phyloP scores from a whole-genome alignment of 2,113 vertebrate genomes.

The Orthochromis malagaraziensis region DNA sequence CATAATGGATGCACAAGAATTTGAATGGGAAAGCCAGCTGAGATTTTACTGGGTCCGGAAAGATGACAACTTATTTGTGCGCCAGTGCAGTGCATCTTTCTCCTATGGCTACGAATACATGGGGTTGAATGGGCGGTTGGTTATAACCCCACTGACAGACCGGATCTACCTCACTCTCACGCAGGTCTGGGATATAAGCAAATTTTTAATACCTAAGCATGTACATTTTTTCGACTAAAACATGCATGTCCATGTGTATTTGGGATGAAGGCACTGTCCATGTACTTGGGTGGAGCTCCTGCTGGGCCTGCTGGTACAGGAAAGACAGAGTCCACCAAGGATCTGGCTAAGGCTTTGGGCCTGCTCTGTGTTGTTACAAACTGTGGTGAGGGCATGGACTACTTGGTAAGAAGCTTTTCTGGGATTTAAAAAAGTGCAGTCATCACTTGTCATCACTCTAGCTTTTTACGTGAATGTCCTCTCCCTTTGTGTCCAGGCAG shows the following conservation, averaged over 20 bases:
- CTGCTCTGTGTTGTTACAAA: conserved; percentile 95
- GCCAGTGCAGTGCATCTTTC: conserved; percentile 88
- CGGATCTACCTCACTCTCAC: conserved; percentile 95
- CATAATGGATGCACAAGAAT: conserved; percentile 85
- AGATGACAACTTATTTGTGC: conserved; percentile 79
- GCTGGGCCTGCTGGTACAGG: conserved; percentile 96
- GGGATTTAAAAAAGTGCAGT: not conserved
- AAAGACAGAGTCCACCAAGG: conserved; percentile 96
- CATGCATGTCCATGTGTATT: not conserved
- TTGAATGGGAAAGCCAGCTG: conserved; percentile 96
- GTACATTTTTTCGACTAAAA: not conserved
- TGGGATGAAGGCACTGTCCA: conserved; percentile 84
- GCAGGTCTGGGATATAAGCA: conserved; percentile 72
- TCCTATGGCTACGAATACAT: conserved; percentile 96
- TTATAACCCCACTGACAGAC: conserved; percentile 95
- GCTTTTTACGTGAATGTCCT: not conserved
- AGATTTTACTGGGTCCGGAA: conserved; percentile 89
- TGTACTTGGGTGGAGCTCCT: conserved; percentile 92
- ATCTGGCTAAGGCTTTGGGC: conserved; percentile 93
- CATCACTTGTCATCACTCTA: not conserved
- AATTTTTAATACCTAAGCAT: not conserved
- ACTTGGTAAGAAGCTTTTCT: conserved; percentile 74
- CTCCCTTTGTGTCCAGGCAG: conserved; percentile 68
- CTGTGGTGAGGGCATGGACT: conserved; percentile 98
- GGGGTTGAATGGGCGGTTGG: conserved; percentile 92